Percentiles rank a stretch among this genome's conserved stretches.
phyloP scores from a whole-genome alignment of 2,113 vertebrate genomes.

The Scopus umbretta region DNA sequence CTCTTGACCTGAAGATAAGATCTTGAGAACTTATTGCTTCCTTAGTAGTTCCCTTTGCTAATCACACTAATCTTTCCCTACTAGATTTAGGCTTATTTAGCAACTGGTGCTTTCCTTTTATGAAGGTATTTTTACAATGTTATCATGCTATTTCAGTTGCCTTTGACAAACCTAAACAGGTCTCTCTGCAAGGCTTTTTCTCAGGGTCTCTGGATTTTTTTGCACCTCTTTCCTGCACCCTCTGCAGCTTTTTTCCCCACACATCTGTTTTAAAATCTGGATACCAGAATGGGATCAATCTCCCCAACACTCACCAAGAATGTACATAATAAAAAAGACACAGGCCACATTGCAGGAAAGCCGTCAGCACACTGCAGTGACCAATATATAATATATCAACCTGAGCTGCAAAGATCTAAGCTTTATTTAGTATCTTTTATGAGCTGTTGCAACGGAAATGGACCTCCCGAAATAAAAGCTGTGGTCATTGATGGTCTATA shows the following conservation, averaged over 20 bases:
- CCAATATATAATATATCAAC: neutral
- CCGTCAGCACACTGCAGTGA: slow-evolving; percentile 20
- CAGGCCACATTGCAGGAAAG: slow-evolving; percentile 57
- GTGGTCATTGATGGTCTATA: neutral
- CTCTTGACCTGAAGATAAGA: neutral
- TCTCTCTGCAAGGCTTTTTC: neutral
- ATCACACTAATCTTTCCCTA: neutral
- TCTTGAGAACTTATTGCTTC: neutral
- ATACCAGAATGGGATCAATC: slow-evolving; percentile 57
- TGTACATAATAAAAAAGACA: slow-evolving; percentile 58
- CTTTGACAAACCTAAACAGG: neutral
- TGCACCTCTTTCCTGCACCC: neutral
- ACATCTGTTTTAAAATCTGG: slow-evolving; percentile 55
- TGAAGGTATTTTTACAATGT: neutral
- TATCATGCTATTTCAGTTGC: neutral
- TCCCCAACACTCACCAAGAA: slow-evolving; percentile 60
- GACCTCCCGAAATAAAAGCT: slow-evolving; percentile 7
- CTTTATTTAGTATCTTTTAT: neutral
- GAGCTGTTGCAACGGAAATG: neutral
- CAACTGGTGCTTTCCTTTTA: neutral
- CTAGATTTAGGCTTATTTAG: neutral
- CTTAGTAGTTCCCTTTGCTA: neutral
- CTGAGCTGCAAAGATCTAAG: neutral
- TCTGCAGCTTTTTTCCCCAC: neutral
- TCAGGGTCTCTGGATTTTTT: neutral